These are phyloP conservation scores for Physella acuta DNA, from an alignment of 1,140 invertebrate species.

Conservation along the genomic window DNA sequence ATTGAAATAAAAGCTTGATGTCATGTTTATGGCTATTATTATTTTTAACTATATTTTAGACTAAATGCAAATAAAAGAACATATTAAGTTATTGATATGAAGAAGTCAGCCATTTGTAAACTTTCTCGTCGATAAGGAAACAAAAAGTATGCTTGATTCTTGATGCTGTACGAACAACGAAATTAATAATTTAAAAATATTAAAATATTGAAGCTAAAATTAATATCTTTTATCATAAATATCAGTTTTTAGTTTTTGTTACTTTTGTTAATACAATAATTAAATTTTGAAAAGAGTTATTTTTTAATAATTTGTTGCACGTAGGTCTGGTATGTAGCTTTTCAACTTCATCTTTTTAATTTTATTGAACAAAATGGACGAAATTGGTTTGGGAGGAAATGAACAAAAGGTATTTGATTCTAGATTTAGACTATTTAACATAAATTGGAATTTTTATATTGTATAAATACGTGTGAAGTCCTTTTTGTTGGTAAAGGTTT, in stretches of 20 bases:
- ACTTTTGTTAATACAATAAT: not conserved
- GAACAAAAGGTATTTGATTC: constrained; percentile 23
- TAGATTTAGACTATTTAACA: too few species aligned
- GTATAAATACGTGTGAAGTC: too few species aligned
- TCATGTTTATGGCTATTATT: too few species aligned
- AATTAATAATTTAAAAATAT: too few species aligned
- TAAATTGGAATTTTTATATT: too few species aligned
- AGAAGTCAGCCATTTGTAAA: constrained; percentile 27
- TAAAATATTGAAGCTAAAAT: not conserved
- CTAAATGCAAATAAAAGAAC: too few species aligned
- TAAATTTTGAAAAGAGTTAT: not conserved
- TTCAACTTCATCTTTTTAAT: constrained; percentile 13
- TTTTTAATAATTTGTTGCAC: not conserved
- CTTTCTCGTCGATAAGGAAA: constrained; percentile 9
- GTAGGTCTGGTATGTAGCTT: too few species aligned
- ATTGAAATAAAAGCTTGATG: too few species aligned
- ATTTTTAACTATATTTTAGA: too few species aligned
- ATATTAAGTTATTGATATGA: too few species aligned
- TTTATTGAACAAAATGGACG: constrained; percentile 19
- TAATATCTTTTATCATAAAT: not conserved
- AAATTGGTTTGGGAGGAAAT: constrained; percentile 16
- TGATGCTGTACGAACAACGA: not conserved
- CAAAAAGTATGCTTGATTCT: not conserved
- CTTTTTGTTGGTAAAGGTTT: too few species aligned
- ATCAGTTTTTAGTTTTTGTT: not conserved